Base-by-base conservation (phyloP, 2,113 vertebrate genomes). In the Hyla sarda region DNA sequence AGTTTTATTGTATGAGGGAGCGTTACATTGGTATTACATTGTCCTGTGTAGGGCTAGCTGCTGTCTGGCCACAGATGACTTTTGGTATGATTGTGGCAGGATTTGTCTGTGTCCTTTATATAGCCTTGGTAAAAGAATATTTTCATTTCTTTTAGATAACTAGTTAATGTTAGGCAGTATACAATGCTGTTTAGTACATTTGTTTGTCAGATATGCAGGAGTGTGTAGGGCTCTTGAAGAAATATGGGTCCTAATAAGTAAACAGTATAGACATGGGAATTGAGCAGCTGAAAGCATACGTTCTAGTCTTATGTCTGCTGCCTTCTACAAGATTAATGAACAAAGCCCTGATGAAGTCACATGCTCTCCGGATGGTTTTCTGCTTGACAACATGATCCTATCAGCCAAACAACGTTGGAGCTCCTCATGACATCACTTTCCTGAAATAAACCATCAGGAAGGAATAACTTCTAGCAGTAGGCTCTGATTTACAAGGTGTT, bases 301-400 rank as follows among this genome's bases (percentile, higher is more conserved):
- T 67, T 67, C 32, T 23, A 37, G 34, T 67, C 37, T 37, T 12
- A 30, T 41, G 78, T 30, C 58, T 82, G 82, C 58, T 82, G 82
- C 32, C 65, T n/a, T 72, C 45, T 74, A 80, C 77, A 81, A 81
- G 78, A 81, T 65, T 81, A 81, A 81, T 81, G 78, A 81, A 65
- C 78, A 81, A 81, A 81, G 78, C 78, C 56, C 10, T 19, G 34
- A 81, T 80, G 52, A 62, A 84, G 83, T 84, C 83, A 58, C 48
- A 62, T 84, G 71, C 41, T 47, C 17, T 45, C 56, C 11, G 72
- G 41, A 65, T 25, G n/a, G 41, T 62, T 60, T 84, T 58, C 72
- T 60, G 73, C 83, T 75, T 60, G 71, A 84, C 78, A 81, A 81
- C 78, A 81, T 65, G 78, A 37, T 81, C 78, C 56, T 28, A 65